Percentiles rank a stretch among this genome's conserved stretches.
phyloP scores from a whole-genome alignment of 2,888 invertebrate genomes.

The Agriopis aurantiaria region DNA sequence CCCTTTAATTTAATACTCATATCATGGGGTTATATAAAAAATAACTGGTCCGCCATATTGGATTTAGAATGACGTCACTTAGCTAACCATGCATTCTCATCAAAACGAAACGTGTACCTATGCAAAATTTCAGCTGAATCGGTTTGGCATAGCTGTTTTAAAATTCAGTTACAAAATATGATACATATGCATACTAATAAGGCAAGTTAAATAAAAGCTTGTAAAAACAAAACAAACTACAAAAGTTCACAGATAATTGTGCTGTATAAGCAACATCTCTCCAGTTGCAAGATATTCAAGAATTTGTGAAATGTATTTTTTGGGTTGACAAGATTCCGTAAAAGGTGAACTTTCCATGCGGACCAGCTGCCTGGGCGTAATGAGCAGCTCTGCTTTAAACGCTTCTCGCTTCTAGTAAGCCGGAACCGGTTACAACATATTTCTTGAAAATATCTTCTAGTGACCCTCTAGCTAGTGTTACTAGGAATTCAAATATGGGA shows the following conservation, averaged over 20 bases:
- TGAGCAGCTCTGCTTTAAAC: slow-evolving; percentile 30
- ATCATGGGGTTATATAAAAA: no score
- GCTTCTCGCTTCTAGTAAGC: slow-evolving; percentile 27
- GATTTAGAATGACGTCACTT: no score
- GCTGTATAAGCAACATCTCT: no score
- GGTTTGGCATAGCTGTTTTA: no score
- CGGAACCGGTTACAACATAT: slow-evolving; percentile 29
- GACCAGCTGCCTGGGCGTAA: slow-evolving; percentile 21
- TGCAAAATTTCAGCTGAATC: no score
- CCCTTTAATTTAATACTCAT: no score
- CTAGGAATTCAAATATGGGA: slow-evolving; percentile 19
- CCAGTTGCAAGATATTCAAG: neutral
- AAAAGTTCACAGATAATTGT: neutral
- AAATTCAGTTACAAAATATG: no score
- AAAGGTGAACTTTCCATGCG: slow-evolving; percentile 59
- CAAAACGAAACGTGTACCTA: no score
- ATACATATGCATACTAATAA: no score
- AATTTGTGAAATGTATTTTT: slow-evolving; percentile 28
- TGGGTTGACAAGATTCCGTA: slow-evolving; percentile 56
- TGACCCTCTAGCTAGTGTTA: slow-evolving; percentile 11
- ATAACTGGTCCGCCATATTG: no score
- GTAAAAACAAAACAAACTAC: neutral
- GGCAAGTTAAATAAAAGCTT: no score
- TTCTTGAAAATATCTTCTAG: slow-evolving; percentile 34
- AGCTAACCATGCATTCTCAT: no score